Base-by-base conservation (phyloP, 1,140 invertebrate species). In the Euschistus heros region DNA sequence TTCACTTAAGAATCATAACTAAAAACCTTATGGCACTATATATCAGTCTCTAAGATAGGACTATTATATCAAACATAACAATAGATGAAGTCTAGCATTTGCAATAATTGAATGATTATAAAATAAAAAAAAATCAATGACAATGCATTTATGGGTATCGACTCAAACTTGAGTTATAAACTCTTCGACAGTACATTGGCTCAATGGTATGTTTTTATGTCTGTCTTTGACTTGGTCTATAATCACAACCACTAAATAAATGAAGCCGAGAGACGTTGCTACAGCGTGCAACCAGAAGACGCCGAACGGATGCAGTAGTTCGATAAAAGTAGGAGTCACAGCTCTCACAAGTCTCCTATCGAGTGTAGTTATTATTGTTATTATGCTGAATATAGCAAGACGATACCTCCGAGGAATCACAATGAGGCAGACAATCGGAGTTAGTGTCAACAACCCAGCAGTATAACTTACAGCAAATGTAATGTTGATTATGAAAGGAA, bases 81-180 rank as follows among this genome's bases (percentile, higher is more conserved):
- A 37, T 37, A 13, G 33, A 37, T 37, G 8, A 37, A 13, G 33
- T 37, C 33, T 37, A 37, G 3, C 7, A 37, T 37, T 37, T 37
- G 33, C 10, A 37, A 37, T 37, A 37, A 37, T 1, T 10, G 7
- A 37, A 37, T 10, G 33, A 37, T 37, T 37, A 37, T 37, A 37
- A 37, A 37, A 10, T 6, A 37, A 37, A 37, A 6, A 13, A 37
- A 30, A 30, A 8, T 30, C 30, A 30, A 30, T 30, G 30, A 3
- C 8, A 30, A 5, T 30, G 30, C n/a, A n/a, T n/a, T n/a, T n/a
- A n/a, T n/a, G n/a, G n/a, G n/a, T n/a, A n/a, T n/a, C n/a, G n/a
- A n/a, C n/a, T 55, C 22, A 57, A 17, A 57, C 54, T 57, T 57
- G 54, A 57, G 54, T 57, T 8, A 57, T 57, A 15, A 57, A 57